These are phyloP conservation scores for Lagopus muta DNA, from an alignment of 2,113 vertebrate species.

Conservation along the genomic window DNA sequence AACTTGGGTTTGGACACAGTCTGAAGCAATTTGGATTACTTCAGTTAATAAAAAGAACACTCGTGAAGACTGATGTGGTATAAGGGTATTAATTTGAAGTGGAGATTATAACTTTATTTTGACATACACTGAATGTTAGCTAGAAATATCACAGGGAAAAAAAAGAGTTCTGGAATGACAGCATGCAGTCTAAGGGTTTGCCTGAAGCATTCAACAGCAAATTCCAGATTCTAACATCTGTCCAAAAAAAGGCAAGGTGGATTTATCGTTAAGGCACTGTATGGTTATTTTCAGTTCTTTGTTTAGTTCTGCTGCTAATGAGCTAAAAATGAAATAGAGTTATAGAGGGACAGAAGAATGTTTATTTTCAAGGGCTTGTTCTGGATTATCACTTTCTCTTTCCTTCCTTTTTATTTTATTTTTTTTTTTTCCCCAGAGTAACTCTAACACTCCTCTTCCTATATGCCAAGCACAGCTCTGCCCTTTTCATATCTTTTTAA, in stretches of 20 bases:
- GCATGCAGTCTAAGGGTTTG: background rate
- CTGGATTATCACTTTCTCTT: background rate
- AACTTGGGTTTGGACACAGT: constrained; percentile 45
- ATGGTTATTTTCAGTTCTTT: background rate
- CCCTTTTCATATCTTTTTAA: constrained; percentile 1
- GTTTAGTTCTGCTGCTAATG: background rate
- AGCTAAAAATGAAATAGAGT: background rate
- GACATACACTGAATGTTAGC: constrained; percentile 48
- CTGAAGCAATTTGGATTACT: constrained; percentile 63
- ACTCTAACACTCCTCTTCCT: background rate
- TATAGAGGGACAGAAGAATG: background rate
- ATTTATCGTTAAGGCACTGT: background rate
- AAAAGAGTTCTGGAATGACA: background rate
- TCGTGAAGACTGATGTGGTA: constrained; percentile 33
- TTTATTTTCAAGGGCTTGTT: background rate
- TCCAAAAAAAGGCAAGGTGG: background rate
- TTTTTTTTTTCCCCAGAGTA: background rate
- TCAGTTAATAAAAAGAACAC: constrained; percentile 41
- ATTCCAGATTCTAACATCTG: constrained; percentile 49
- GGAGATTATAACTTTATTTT: constrained; percentile 64
- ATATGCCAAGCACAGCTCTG: background rate
- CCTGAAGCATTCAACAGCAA: constrained; percentile 28
- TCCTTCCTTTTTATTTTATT: background rate
- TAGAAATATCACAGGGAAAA: constrained; percentile 23
- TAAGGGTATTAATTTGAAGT: constrained; percentile 65